Percentiles rank a stretch among this genome's conserved stretches.
phyloP scores from a whole-genome alignment of 2,888 invertebrate genomes.

The Brassicogethes aeneus region DNA sequence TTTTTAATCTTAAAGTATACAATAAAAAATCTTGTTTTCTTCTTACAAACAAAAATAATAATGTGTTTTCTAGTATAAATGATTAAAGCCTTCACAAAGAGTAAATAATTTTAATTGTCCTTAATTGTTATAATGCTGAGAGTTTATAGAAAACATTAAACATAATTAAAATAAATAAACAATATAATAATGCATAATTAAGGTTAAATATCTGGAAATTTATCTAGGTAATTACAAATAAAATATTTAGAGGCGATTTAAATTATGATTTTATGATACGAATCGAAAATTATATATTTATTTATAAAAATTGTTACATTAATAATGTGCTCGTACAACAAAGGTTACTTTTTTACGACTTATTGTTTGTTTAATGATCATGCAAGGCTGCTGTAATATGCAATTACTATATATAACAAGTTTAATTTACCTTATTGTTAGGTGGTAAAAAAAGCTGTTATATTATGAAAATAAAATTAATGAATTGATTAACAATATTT shows the following conservation, averaged over 20 bases:
- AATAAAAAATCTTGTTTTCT: too few species aligned
- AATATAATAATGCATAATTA: conserved; percentile 15
- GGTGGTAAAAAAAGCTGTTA: too few species aligned
- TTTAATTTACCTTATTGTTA: too few species aligned
- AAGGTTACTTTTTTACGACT: conserved; percentile 13
- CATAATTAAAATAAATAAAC: conserved; percentile 14
- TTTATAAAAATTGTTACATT: conserved; percentile 20
- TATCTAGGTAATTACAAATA: conserved; percentile 6
- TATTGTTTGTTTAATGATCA: conserved; percentile 14
- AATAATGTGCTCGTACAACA: conserved; percentile 14
- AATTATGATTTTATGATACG: conserved; percentile 15
- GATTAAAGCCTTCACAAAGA: neutral
- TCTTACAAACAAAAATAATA: too few species aligned
- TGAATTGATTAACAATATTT: too few species aligned
- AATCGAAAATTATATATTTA: conserved; percentile 18
- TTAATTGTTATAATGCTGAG: conserved; percentile 13
- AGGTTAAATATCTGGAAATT: conserved; percentile 12
- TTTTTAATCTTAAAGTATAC: too few species aligned
- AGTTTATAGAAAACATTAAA: conserved; percentile 14
- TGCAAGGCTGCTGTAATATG: too few species aligned
- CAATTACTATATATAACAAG: too few species aligned
- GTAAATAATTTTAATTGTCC: conserved; percentile 10
- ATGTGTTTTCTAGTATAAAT: neutral
- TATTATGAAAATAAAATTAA: too few species aligned
- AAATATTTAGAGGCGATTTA: conserved; percentile 14